Evolutionary conservation across 2,888 invertebrate genomes (phyloP).

Genomic region (Choreutis nemorana): DNA sequence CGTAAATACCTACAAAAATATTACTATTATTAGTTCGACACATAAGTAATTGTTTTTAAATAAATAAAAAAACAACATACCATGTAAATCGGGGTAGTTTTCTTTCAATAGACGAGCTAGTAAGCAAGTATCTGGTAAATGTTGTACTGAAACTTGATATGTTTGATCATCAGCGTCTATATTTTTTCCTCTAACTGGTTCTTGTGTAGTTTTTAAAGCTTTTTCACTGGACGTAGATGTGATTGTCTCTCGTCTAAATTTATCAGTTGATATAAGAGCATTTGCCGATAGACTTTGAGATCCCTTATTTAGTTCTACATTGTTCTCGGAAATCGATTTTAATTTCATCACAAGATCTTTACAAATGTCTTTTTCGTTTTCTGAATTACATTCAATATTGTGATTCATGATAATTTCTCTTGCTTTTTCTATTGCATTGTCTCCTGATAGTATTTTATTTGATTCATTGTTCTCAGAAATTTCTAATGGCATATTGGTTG

Average conservation of each 20-base stretch:
- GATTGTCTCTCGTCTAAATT: constrained; percentile 27
- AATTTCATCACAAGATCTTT: constrained; percentile 35
- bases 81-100: constrained; percentile 25
- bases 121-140: constrained; percentile 31
- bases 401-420: constrained; percentile 38
- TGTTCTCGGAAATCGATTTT: no score
- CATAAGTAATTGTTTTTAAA: constrained; percentile 2
- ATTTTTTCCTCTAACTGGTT: constrained; percentile 13
- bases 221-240: constrained; percentile 11
- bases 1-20: constrained; percentile 22
- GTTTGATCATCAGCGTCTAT: constrained; percentile 14
- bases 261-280: constrained; percentile 20
- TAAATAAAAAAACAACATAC: constrained; percentile 18
- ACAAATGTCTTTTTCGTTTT: constrained; percentile 31
- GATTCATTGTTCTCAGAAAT: constrained; percentile 9
- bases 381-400: constrained; percentile 30
- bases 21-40: not conserved
- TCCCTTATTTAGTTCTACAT: no score
- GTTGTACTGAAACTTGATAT: constrained; percentile 14
- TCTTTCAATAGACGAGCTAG: constrained; percentile 34
- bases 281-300: no score
- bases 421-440: constrained; percentile 25
- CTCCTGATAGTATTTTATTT: no score
- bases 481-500: constrained; percentile 3
- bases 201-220: constrained; percentile 12